Conservation (phyloP, 2,113 vertebrate species). For the Hystrix cristata region DNA sequence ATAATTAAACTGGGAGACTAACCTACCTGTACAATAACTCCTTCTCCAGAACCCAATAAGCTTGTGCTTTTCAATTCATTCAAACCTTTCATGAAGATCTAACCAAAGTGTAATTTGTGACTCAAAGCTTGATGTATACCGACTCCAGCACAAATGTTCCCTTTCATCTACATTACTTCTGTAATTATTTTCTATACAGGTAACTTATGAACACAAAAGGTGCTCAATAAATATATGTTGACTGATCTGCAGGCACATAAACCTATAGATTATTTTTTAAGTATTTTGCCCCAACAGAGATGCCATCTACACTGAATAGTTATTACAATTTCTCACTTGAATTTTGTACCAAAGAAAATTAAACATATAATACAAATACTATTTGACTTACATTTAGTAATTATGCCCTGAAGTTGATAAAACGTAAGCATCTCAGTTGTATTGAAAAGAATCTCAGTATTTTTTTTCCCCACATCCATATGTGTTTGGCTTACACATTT, state of each 20-base stretch:
- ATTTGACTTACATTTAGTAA: constrained; percentile 12
- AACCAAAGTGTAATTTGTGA: background rate
- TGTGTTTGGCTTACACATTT: constrained; percentile 11
- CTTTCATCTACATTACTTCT: constrained; percentile 28
- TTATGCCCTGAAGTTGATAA: constrained; percentile 1
- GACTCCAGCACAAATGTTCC: background rate
- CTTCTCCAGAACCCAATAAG: background rate
- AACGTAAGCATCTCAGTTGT: constrained; percentile 9
- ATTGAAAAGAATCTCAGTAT: background rate
- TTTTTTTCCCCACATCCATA: background rate
- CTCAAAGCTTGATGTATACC: background rate
- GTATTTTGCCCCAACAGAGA: background rate
- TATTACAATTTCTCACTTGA: constrained; percentile 3
- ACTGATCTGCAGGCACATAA: background rate
- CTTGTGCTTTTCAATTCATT: background rate
- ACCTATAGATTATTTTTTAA: background rate
- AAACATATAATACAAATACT: background rate
- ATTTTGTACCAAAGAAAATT: background rate
- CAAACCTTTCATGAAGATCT: constrained; percentile 28
- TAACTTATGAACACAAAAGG: constrained; percentile 25
- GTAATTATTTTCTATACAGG: constrained; percentile 7
- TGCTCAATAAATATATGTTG: background rate
- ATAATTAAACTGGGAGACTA: background rate
- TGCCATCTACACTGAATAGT: background rate
- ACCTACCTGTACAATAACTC: background rate